Conservation (phyloP, 2,888 invertebrate species). For the Napeogenes sylphis region DNA sequence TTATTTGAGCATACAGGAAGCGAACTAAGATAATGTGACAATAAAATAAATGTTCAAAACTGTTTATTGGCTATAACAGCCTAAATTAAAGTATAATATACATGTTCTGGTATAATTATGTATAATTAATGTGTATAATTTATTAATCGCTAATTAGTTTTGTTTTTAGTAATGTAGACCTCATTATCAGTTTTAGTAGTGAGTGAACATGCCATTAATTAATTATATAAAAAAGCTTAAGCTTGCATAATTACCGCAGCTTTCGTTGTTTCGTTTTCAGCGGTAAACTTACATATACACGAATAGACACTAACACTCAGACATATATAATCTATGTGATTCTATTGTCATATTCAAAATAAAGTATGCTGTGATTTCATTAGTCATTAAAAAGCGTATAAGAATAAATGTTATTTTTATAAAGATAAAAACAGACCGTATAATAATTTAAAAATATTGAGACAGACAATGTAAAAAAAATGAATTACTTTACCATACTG, state of each 20-base stretch:
- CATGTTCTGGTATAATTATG: background rate
- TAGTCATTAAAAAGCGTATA: no score
- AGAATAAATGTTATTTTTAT: no score
- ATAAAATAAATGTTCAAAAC: background rate
- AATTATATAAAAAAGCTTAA: background rate
- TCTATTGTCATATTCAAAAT: no score
- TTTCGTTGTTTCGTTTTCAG: no score
- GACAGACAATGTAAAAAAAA: no score
- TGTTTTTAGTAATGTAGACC: background rate
- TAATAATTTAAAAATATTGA: no score
- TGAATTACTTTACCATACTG: no score
- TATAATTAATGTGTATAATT: background rate
- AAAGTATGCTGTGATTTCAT: no score
- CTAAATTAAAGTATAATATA: background rate
- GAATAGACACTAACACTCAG: no score
- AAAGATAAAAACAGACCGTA: no score
- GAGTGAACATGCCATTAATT: background rate
- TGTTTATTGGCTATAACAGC: background rate
- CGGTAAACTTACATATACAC: no score
- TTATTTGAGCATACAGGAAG: conserved; percentile 3
- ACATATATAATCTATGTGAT: no score
- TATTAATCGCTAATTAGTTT: background rate
- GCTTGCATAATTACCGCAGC: background rate
- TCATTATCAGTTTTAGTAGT: background rate
- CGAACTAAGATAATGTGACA: background rate